Conservation (phyloP, 2,113 vertebrate genomes). For the Vidua macroura region DNA sequence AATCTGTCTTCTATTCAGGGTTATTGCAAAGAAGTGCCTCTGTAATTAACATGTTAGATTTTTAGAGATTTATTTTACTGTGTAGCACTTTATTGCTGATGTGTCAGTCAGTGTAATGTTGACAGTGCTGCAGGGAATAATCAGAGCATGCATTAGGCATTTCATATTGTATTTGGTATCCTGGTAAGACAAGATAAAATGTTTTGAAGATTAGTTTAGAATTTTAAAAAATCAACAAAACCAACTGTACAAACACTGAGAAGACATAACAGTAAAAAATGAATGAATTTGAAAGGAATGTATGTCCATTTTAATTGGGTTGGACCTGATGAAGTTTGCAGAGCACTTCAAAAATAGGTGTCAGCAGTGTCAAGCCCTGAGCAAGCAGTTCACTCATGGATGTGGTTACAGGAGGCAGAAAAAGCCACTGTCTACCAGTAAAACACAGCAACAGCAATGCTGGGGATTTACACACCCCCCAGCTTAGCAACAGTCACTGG, state of each 20-base stretch:
- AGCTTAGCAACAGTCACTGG: background rate
- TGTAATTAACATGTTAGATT: slow-evolving; percentile 51
- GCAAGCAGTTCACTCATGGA: background rate
- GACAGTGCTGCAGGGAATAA: slow-evolving; percentile 34
- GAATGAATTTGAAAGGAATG: background rate
- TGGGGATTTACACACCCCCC: background rate
- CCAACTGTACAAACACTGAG: background rate
- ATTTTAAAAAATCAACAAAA: background rate
- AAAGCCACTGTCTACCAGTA: background rate
- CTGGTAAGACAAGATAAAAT: slow-evolving; percentile 52
- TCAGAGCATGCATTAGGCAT: slow-evolving; percentile 25
- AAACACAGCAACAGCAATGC: background rate
- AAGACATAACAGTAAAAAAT: background rate
- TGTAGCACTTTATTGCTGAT: slow-evolving; percentile 20
- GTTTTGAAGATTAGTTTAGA: slow-evolving; percentile 24
- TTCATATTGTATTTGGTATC: background rate
- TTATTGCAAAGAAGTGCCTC: background rate
- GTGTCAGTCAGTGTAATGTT: slow-evolving; percentile 38
- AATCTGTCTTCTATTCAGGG: background rate
- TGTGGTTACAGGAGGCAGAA: background rate
- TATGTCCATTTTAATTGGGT: background rate
- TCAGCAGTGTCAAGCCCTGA: background rate
- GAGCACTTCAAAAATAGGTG: background rate
- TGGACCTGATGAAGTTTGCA: background rate
- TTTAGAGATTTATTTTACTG: slow-evolving; percentile 41